Evolutionary conservation across 2,797 vertebrate species (phyloP), one percentile per base, ranked within the genome.

Genomic region (Brotula barbata): DNA sequence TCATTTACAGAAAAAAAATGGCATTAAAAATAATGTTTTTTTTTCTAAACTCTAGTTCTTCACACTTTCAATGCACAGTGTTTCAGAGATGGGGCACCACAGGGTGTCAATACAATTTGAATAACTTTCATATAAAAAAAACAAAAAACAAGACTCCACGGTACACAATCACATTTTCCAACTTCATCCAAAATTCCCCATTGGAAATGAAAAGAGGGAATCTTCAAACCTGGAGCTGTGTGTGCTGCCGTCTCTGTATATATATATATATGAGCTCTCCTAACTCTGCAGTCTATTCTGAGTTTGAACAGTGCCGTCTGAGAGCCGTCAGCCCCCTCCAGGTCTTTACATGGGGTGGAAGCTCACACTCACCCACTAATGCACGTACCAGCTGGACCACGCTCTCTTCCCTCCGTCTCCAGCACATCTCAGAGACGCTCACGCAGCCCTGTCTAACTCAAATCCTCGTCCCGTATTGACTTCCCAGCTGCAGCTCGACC

Each of bases 341-440:
- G 75, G 73, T 73, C 76, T 71, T 65, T 56, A 21, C 68, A 62
- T 70, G 45, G 54, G 67, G 87, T 82, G 72, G 83, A 75, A 47
- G 69, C 56, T 77, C 67, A 50, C 73, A 65, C 72, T 69, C 74
- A 55, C 82, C 82, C 80, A 85, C 85, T 58, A 52, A 58, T 45
- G 70, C 57, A n/a, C 63, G 49, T 53, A 74, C 47, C 64, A 71
- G 61, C 82, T 80, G 85, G 87, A 89, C 77, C 61, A 73, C 47
- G 44, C 60, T 66, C 63, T 45, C 46, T 43, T 48, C 75, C 55
- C 60, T 44, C 19, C 71, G 49, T 46, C 44, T 59, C 9, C 31
- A 64, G 54, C 70, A 64, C 50, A 6, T 9, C 39, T 12, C 13
- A 45, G 52, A 64, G 69, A 54, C 61, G 23, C 60, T 58, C 5